Evolutionary conservation across 2,888 invertebrate species (phyloP).

Genomic region (Caenorhabditis plicata): DNA sequence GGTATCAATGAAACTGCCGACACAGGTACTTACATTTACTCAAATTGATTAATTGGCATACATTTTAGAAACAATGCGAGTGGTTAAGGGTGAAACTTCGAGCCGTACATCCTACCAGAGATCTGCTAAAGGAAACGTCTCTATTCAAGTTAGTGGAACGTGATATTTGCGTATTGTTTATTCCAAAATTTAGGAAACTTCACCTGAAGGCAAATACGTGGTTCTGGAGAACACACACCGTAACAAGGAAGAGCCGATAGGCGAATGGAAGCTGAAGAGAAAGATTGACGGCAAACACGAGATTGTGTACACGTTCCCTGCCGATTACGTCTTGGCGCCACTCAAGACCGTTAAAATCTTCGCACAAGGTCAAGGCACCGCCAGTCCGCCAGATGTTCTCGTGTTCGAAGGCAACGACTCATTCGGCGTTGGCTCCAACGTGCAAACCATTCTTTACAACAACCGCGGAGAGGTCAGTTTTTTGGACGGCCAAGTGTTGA

Average conservation of each 20-base stretch:
- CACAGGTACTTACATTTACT: conserved; percentile 36
- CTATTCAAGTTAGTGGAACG: conserved; percentile 57
- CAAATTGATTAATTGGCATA: neutral
- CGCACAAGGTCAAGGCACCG: conserved; percentile 59
- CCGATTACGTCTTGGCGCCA: conserved; percentile 51
- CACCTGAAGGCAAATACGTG: conserved; percentile 68
- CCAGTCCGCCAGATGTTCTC: conserved; percentile 60
- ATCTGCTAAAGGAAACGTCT: conserved; percentile 69
- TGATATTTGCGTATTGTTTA: neutral
- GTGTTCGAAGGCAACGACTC: conserved; percentile 64
- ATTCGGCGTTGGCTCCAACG: conserved; percentile 64
- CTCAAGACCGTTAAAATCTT: conserved; percentile 62
- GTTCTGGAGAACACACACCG: conserved; percentile 61
- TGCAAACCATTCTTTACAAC: conserved; percentile 66
- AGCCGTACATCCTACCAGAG: conserved; percentile 70
- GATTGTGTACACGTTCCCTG: conserved; percentile 58
- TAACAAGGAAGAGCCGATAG: conserved; percentile 59
- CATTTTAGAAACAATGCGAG: conserved; percentile 41
- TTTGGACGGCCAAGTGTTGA: too few relatives aligned
- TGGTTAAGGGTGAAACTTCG: conserved; percentile 68
- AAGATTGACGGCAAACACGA: conserved; percentile 65
- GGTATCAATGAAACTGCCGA: conserved; percentile 59
- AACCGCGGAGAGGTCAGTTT: conserved; percentile 60
- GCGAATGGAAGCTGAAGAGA: conserved; percentile 67
- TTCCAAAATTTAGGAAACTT: conserved; percentile 63